Evolutionary conservation across 2,888 invertebrate species (phyloP).

Genomic region (Arrhopalites spinosus): DNA sequence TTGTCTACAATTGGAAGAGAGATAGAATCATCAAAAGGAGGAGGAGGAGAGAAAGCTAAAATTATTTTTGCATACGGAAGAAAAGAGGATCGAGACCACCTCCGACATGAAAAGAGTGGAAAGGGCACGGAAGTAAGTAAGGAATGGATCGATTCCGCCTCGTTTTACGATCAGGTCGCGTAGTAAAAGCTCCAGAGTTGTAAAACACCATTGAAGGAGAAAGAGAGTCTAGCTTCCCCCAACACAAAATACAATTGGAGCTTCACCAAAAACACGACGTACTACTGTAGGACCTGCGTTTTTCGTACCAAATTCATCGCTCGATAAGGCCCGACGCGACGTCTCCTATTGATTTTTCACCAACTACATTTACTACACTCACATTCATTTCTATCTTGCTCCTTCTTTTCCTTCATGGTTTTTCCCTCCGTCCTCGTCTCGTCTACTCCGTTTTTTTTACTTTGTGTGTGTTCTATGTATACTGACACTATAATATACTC

Average conservation of each 20-base stretch:
- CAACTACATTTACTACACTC: slow-evolving; percentile 29
- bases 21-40: neutral
- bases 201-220: slow-evolving; percentile 36
- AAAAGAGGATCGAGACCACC: slow-evolving; percentile 27
- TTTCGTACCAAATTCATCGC: slow-evolving; percentile 35
- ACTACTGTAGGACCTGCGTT: slow-evolving; percentile 48
- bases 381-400: slow-evolving; percentile 12
- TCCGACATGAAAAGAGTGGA: slow-evolving; percentile 30
- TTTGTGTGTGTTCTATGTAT: no score
- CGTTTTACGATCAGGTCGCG: slow-evolving; percentile 38
- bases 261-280: slow-evolving; percentile 32
- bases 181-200: slow-evolving; percentile 32
- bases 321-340: slow-evolving; percentile 51
- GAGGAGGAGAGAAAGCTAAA: neutral
- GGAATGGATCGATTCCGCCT: slow-evolving; percentile 35
- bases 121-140: slow-evolving; percentile 37
- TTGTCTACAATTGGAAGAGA: neutral
- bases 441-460: no score
- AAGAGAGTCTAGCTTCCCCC: neutral
- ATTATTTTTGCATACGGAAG: slow-evolving; percentile 29
- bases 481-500: neutral
- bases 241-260: neutral
- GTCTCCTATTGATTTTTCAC: slow-evolving; percentile 49
- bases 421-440: neutral
- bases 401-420: slow-evolving; percentile 18